A percentile compares a stretch with the other conserved stretches of the same genome.
Evolutionary conservation across 2,797 vertebrate species (phyloP).

Genomic region (Tokudaia muenninki): DNA sequence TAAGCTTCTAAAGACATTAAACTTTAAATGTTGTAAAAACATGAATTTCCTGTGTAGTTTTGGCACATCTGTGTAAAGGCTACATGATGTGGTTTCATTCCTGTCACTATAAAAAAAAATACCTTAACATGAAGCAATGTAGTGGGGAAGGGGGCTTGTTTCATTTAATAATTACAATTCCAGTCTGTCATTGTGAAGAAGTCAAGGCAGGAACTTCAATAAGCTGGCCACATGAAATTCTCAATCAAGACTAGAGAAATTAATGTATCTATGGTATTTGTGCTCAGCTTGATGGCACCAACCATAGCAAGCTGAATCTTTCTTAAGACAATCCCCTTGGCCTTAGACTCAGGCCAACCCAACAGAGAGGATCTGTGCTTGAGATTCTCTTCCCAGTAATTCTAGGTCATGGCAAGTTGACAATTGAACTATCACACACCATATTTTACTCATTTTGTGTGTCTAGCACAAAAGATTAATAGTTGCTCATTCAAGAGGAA

Average conservation of each 20-base stretch:
- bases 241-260: neutral
- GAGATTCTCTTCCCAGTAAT: neutral
- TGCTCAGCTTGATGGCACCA: neutral
- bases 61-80: slow-evolving; percentile 31
- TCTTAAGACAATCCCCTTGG: neutral
- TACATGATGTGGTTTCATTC: neutral
- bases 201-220: neutral
- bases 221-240: neutral
- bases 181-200: neutral
- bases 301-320: neutral
- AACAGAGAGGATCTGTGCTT: neutral
- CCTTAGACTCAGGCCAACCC: neutral
- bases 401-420: neutral
- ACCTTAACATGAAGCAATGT: neutral
- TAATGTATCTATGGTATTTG: neutral
- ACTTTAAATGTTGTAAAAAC: slow-evolving; percentile 25
- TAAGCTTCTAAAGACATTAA: slow-evolving; percentile 60
- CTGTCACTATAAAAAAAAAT: neutral
- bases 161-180: neutral
- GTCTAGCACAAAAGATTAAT: neutral
- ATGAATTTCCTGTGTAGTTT: neutral
- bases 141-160: neutral
- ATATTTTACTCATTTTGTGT: slow-evolving; percentile 51
- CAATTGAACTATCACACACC: neutral
- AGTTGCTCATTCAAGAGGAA: slow-evolving; percentile 4